Evolutionary conservation across 1,140 invertebrate species (phyloP).

Genomic region (Triops cancriformis): DNA sequence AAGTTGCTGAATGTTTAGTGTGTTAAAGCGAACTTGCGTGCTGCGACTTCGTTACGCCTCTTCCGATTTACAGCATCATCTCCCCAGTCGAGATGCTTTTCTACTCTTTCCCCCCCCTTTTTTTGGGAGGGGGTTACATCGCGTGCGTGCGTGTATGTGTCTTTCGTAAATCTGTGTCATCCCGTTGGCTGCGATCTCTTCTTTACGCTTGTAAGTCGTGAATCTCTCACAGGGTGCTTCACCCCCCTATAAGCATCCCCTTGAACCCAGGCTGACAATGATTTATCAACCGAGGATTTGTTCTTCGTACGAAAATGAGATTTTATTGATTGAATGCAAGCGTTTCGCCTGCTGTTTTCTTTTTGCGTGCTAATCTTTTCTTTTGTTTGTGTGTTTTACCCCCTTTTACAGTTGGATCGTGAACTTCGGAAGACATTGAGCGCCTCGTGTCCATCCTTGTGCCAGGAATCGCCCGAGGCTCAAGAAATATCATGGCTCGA

Average conservation of each 20-base stretch:
- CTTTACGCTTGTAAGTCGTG: background rate
- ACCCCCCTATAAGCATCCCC: background rate
- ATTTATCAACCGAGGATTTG: background rate
- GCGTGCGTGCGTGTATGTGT: no score
- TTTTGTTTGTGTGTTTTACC: background rate
- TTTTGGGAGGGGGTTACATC: background rate
- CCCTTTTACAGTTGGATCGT: background rate
- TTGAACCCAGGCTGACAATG: background rate
- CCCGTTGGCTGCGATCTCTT: background rate
- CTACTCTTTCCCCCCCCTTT: background rate
- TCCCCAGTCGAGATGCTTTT: background rate
- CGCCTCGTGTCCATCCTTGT: background rate
- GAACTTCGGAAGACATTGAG: background rate
- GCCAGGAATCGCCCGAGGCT: background rate
- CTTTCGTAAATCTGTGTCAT: background rate
- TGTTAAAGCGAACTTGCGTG: background rate
- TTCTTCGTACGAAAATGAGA: background rate
- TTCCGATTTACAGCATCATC: background rate
- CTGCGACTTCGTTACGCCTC: background rate
- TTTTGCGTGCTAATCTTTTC: background rate
- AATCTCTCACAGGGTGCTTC: background rate
- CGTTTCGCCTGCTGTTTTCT: background rate
- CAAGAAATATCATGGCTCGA: background rate
- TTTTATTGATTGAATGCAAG: constrained; percentile 1
- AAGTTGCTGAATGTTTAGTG: background rate